These are phyloP conservation scores for Apodemia hepburni DNA, from an alignment of 2,888 invertebrate species.

Conservation along the genomic window DNA sequence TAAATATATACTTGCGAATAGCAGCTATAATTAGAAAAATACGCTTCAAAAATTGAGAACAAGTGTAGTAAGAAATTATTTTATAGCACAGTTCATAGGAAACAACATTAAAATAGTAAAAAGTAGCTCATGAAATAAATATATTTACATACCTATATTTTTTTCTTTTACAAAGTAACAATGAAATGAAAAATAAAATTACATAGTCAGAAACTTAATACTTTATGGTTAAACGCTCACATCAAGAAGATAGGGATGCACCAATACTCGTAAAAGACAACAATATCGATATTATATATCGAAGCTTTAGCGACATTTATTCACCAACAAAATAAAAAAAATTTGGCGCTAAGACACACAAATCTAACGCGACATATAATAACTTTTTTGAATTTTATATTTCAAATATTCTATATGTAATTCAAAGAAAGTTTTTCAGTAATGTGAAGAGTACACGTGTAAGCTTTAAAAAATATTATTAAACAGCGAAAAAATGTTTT, in stretches of 20 bases:
- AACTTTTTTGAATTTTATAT: not conserved
- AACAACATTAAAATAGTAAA: not conserved
- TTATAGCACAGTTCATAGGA: slow-evolving; percentile 1
- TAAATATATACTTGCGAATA: too few species aligned
- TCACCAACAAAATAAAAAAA: not conserved
- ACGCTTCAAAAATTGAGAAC: not conserved
- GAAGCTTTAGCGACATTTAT: not conserved
- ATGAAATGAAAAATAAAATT: not conserved
- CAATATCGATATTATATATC: slow-evolving; percentile 7
- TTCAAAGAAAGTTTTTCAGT: too few species aligned
- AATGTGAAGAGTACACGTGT: too few species aligned
- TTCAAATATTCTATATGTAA: too few species aligned
- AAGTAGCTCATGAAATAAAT: not conserved
- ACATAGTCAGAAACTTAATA: not conserved
- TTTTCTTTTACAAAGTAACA: not conserved
- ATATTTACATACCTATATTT: not conserved
- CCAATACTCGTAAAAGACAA: not conserved
- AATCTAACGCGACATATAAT: not conserved
- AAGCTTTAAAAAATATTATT: too few species aligned
- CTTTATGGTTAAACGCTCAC: not conserved
- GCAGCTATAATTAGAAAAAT: not conserved
- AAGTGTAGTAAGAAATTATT: not conserved
- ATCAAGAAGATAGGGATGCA: not conserved
- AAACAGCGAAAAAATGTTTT: too few species aligned
- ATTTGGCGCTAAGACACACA: not conserved